These are phyloP conservation scores for Caenorhabditis tropicalis DNA, from an alignment of 1,140 invertebrate genomes.

Conservation along the genomic window DNA sequence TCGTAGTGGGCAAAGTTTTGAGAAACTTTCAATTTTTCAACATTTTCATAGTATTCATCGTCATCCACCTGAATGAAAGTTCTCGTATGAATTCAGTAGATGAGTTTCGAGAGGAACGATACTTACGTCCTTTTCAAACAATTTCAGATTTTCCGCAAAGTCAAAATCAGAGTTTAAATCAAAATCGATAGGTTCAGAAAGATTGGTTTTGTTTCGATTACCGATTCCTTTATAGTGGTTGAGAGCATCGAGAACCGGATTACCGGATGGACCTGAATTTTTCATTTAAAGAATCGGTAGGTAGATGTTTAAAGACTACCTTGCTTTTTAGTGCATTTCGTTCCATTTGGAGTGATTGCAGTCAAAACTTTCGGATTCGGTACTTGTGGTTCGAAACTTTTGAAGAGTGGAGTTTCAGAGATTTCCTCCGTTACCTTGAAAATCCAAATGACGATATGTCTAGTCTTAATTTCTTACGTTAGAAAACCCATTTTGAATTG, in stretches of 20 bases:
- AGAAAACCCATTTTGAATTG: not conserved
- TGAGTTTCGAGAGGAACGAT: too few species aligned
- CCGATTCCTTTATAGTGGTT: slow-evolving; percentile 64
- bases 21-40: slow-evolving; percentile 53
- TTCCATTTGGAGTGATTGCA: not conserved
- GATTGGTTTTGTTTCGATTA: slow-evolving; percentile 15
- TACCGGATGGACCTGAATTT: slow-evolving; percentile 45
- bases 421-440: slow-evolving; percentile 3
- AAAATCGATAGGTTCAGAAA: slow-evolving; percentile 62
- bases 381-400: slow-evolving; percentile 46
- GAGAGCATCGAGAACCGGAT: slow-evolving; percentile 52
- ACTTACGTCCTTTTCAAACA: slow-evolving; percentile 66
- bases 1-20: slow-evolving; percentile 66
- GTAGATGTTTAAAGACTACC: not conserved
- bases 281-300: not conserved
- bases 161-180: slow-evolving; percentile 67
- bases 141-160: slow-evolving; percentile 63
- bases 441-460: too few species aligned
- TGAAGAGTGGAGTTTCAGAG: slow-evolving; percentile 46
- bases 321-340: not conserved
- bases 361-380: slow-evolving; percentile 40
- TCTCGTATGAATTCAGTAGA: not conserved
- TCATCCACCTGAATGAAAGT: slow-evolving; percentile 32
- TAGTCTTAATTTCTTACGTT: not conserved
- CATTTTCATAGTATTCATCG: slow-evolving; percentile 52